phyloP scores from a whole-genome alignment of 1,140 invertebrate genomes.

The Polypedilum vanderplanki region DNA sequence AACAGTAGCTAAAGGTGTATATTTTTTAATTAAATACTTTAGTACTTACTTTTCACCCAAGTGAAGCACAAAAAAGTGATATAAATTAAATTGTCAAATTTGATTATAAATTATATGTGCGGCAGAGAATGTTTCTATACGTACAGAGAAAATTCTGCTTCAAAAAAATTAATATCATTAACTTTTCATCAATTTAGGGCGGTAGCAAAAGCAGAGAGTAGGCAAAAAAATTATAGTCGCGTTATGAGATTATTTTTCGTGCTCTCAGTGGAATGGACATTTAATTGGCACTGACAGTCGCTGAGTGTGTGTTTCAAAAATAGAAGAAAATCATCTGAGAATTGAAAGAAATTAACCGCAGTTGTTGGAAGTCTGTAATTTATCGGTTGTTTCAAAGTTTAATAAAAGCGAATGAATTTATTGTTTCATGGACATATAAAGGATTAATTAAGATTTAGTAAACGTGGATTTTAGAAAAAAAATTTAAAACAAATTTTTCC shows the following conservation, averaged over 20 bases:
- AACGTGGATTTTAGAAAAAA: too few species aligned
- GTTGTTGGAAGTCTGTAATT: too few species aligned
- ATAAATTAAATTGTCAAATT: slow-evolving; percentile 29
- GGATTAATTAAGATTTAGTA: background rate
- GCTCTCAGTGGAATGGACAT: too few species aligned
- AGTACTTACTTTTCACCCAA: background rate
- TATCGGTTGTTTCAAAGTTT: too few species aligned
- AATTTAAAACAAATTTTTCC: too few species aligned
- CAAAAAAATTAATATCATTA: slow-evolving; percentile 5
- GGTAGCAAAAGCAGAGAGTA: background rate
- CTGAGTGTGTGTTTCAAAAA: too few species aligned
- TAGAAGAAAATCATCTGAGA: too few species aligned
- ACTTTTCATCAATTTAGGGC: slow-evolving; percentile 3
- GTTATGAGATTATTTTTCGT: background rate
- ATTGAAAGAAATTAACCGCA: too few species aligned
- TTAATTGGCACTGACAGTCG: too few species aligned
- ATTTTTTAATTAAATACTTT: slow-evolving; percentile 26
- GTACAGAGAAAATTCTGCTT: background rate
- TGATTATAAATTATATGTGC: slow-evolving; percentile 22
- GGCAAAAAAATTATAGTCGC: background rate
- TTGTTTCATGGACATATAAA: background rate
- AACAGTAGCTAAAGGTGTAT: background rate
- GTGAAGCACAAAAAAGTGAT: background rate
- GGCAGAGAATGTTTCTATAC: background rate
- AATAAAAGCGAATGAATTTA: background rate